Conservation (phyloP, 2,888 invertebrate species). For the Diadegma fenestrale region DNA sequence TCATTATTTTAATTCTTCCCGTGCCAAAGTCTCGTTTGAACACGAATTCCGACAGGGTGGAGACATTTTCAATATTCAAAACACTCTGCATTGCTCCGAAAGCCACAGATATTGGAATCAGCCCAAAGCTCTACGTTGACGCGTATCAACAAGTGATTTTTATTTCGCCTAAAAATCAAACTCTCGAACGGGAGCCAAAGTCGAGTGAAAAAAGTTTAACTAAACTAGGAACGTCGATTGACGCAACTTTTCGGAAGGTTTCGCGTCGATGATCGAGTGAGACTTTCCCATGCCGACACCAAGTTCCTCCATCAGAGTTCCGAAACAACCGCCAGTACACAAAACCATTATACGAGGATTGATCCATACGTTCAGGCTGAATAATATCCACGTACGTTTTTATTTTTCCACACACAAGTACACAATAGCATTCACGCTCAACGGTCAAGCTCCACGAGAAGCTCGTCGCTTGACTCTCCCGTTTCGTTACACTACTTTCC, state of each 20-base stretch:
- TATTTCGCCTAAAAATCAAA: neutral
- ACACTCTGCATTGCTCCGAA: neutral
- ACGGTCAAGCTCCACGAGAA: constrained; percentile 56
- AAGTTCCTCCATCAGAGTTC: neutral
- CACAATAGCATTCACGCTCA: constrained; percentile 31
- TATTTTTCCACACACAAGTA: neutral
- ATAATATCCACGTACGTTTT: neutral
- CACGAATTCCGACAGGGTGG: neutral
- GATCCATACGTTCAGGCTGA: neutral
- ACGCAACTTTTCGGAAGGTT: neutral
- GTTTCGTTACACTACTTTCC: constrained; percentile 37
- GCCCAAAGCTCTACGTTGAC: neutral
- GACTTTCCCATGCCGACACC: neutral
- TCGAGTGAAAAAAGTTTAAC: neutral
- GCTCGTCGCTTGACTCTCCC: constrained; percentile 60
- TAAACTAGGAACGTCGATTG: neutral
- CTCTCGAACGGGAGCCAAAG: neutral
- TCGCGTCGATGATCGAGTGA: neutral
- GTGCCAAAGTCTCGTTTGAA: no score
- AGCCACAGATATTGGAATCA: neutral
- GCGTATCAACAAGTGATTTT: neutral
- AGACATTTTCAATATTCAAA: neutral
- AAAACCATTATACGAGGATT: neutral
- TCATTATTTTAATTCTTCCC: no score
- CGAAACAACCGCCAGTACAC: neutral